Evolutionary conservation across 2,113 vertebrate species (phyloP), one percentile per base, ranked within the genome.

Genomic region (Pelmatolapia mariae): DNA sequence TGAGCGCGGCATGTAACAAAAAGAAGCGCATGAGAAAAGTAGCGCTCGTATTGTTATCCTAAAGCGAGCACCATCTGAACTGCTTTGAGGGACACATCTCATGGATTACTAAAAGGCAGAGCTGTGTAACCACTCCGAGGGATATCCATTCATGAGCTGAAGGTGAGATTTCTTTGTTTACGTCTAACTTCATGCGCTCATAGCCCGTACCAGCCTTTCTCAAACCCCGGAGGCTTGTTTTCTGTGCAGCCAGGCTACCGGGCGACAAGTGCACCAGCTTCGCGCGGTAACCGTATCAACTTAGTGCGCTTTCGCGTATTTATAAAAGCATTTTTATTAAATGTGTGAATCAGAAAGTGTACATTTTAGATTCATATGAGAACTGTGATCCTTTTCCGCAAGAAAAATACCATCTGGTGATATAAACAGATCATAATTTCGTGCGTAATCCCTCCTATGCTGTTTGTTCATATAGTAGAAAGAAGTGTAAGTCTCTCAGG

Each of bases 61-160:
- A 68, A 89, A 82, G 63, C 88, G 86, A 87, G 89, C 82, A 63
- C 53, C 73, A 78, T 88, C 82, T 89, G 89, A 94, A 92, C 93
- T 88, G 92, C 89, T 88, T 81, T 73, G 78, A 88, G 63, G 87
- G 79, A 81, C 80, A 4, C 36, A 59, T 91, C 96, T 96, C 91
- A 97, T 98, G 98, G 98, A 99, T 99, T 98, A 98, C 97, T 98
- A 97, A 98, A 96, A 96, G 96, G 96, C 96, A 95, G 93, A 96
- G 89, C 89, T 91, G 83, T 95, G 86, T 92, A 94, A 89, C 92
- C 93, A 92, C 94, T 96, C 93, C 95, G 86, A 94, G 95, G 95
- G 89, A 93, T 89, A 94, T 92, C 94, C 95, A 95, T 98, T 96
- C 96, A 97, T 97, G 97, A 97, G 97, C 97, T 97, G 96, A 97